Percentiles rank a stretch among this genome's conserved stretches.
phyloP scores from a whole-genome alignment of 2,113 vertebrate species.

The Cephalopterus ornatus region DNA sequence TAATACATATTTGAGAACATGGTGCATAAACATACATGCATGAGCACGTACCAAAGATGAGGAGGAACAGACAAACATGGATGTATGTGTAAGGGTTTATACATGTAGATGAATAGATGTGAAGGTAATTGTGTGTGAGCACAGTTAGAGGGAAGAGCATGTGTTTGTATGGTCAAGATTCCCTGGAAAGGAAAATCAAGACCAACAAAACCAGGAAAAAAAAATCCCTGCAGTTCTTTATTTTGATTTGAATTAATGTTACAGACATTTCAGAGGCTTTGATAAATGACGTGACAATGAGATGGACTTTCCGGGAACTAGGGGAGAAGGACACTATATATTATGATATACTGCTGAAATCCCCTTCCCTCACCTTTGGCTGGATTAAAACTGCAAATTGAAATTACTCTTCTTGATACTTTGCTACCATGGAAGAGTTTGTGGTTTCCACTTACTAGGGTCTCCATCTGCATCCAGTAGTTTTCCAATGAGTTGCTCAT shows the following conservation, averaged over 20 bases:
- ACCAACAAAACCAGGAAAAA: background rate
- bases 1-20: background rate
- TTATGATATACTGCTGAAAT: background rate
- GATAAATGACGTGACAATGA: background rate
- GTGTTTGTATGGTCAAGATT: background rate
- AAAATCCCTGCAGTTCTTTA: background rate
- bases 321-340: background rate
- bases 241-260: background rate
- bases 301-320: background rate
- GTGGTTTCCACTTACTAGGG: conserved; percentile 73
- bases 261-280: background rate
- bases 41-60: background rate
- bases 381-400: background rate
- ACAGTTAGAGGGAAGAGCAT: background rate
- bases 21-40: background rate
- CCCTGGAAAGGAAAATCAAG: background rate
- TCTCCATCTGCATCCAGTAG: conserved; percentile 85
- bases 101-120: background rate
- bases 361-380: background rate
- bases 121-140: background rate
- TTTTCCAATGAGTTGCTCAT: conserved; percentile 83
- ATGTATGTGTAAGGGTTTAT: background rate
- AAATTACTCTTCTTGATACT: background rate
- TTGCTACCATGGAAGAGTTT: background rate
- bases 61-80: background rate